Evolutionary conservation across 64 coral and sea anemone species (phyloP), one percentile per base, ranked within the genome.

Genomic region (Actinia tenebrosa): DNA sequence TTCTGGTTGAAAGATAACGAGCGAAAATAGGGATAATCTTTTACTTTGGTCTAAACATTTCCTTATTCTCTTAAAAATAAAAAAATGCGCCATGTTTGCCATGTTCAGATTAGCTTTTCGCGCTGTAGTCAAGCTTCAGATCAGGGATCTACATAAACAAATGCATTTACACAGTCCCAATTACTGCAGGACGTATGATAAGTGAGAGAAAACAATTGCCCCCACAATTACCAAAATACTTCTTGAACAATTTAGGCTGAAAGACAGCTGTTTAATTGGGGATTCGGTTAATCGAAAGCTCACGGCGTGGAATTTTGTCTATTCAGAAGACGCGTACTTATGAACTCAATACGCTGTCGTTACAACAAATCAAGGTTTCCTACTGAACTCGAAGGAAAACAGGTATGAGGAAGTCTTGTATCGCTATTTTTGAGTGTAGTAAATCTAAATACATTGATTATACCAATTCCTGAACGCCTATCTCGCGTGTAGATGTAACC

Each of bases 11-110:
- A 14, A 75, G 69, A 42, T 75, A 75, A 75, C 69, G 69, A 75
- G 69, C n/a, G 9, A 75, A 75, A 75, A 75, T 26, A 75, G 69
- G 69, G 69, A 75, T 75, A 75, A 75, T 75, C n/a, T 75, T 69
- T 42, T 10, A 27, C 69, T 14, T 42, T 1, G 13, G 2, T 42
- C 13, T 14, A 75, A 75, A 75, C 9, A 75, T 42, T 75, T 75
- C 69, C 26, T 75, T 25, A 75, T 75, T 8, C 69, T 75, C 69
- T 75, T 75, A 2, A 37, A 11, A 75, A 75, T 75, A 2, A 37
- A 11, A 75, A 75, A 43, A 75, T 42, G 26, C 69, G 69, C 11
- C 69, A 30, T 26, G 11, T 75, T 42, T 75, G 15, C 69, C 10
- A 42, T 13, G 56, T 58, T 11, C n/a, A 75, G 69, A 75, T 75